Evolutionary conservation across 2,113 vertebrate genomes (phyloP), one percentile per base, ranked within the genome.

Genomic region (Tupaia chinensis): DNA sequence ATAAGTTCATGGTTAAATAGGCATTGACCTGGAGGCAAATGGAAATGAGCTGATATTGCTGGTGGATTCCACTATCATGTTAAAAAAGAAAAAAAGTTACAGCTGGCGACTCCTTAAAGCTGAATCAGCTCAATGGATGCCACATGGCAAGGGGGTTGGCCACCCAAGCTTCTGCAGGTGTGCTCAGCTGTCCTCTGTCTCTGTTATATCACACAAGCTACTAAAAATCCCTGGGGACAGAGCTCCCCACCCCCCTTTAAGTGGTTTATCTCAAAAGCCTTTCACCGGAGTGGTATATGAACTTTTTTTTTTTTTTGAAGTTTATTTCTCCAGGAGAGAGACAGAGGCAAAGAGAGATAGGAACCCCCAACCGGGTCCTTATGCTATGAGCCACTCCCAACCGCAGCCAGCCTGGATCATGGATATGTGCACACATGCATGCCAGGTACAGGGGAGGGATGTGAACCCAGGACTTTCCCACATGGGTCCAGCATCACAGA

Each of bases 11-110:
- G 17, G 53, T 77, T 80, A 95, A 94, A 82, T 12, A 10, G 20
- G 68, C 72, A 7, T 77, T 95, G 81, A 90, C 27, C 68, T 53
- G 69, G 11, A 88, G 56, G 81, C 29, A 93, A 79, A 87, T 70
- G 61, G 6, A 91, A 97, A 81, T 27, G n/a, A 68, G n/a, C 25
- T 10, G 53, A 32, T 19, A 8, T 6, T 65, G 7, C 16, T 53
- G 72, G 27, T 32, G 17, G 87, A 22, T 84, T 65, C 16, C n/a
- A 60, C 68, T 66, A 58, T 54, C 44, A 44, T 44, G 44, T 44
- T 44, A 44, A 44, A 44, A 44, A 44, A 44, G 5, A 44, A 44
- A 44, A 44, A 44, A 44, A 13, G 58, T 61, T 95, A 22, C 66
- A 65, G 29, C 63, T 91, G 69, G 60, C 88, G 61, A 19, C 20